A percentile compares a stretch with the other conserved stretches of the same genome.
Conservation (phyloP, 2,113 vertebrate genomes). For the Amazona guildingii region DNA sequence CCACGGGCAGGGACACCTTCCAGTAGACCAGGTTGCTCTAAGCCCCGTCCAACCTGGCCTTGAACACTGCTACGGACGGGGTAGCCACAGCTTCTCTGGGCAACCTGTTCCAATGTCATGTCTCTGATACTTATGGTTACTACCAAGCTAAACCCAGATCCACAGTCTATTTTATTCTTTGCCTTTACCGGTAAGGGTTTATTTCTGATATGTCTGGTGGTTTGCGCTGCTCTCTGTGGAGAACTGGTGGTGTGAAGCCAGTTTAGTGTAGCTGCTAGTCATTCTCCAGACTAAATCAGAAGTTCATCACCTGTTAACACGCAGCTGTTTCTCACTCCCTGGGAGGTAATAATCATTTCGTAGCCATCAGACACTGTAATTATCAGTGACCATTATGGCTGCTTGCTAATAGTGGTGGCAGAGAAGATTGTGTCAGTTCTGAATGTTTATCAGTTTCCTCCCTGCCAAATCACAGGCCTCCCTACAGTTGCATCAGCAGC, state of each 20-base stretch:
- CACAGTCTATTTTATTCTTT: background rate
- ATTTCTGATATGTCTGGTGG: background rate
- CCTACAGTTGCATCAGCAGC: background rate
- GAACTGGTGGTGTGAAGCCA: background rate
- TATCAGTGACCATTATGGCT: background rate
- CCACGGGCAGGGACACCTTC: background rate
- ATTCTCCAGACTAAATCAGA: background rate
- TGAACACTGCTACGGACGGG: background rate
- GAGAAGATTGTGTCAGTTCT: background rate
- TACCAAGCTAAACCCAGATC: background rate
- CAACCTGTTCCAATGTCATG: background rate
- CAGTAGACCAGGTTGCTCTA: background rate
- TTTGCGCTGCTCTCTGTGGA: background rate
- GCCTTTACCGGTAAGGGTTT: background rate
- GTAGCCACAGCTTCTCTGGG: background rate
- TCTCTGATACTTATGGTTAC: background rate
- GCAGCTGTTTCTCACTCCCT: background rate
- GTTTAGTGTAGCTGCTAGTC: background rate
- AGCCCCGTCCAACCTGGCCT: background rate
- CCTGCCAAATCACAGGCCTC: background rate
- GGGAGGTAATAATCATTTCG: background rate
- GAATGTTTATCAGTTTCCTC: background rate
- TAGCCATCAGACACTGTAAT: background rate
- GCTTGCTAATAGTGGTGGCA: background rate
- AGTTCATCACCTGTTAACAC: background rate